A percentile compares a stretch with the other conserved stretches of the same genome.
Conservation (phyloP, 2,797 vertebrate species). For the Ispidina lecontei region DNA sequence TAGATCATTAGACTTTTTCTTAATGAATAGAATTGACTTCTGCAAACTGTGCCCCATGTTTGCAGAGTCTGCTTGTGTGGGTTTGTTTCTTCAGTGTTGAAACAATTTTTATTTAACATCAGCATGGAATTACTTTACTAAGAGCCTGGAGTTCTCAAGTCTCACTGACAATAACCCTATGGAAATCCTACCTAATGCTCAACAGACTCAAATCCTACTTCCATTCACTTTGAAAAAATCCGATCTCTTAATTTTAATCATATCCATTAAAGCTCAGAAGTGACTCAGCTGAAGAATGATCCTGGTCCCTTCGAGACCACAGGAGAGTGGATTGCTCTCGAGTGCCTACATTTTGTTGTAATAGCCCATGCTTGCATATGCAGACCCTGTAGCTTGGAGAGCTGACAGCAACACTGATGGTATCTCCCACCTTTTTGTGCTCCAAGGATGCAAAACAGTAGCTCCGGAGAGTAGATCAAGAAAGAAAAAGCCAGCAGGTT, state of each 20-base stretch:
- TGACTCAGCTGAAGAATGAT: neutral
- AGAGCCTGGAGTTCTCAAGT: neutral
- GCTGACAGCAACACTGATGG: neutral
- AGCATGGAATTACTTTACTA: neutral
- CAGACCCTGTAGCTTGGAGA: neutral
- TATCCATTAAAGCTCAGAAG: neutral
- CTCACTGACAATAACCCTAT: neutral
- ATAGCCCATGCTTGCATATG: neutral
- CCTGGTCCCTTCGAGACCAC: neutral
- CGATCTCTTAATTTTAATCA: neutral
- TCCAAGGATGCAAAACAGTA: neutral
- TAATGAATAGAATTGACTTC: neutral
- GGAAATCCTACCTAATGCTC: constrained; percentile 3
- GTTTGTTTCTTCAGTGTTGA: neutral
- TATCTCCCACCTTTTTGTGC: neutral
- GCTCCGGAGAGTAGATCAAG: neutral
- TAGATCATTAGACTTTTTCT: neutral
- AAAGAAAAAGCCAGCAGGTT: neutral
- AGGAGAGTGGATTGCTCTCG: neutral
- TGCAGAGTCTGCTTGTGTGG: neutral
- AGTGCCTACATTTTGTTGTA: neutral
- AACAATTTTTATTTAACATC: neutral
- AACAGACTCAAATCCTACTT: neutral
- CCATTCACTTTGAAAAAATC: neutral
- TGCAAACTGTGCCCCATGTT: neutral